phyloP scores from a whole-genome alignment of 2,888 invertebrate species.

The Ariolimax columbianus region DNA sequence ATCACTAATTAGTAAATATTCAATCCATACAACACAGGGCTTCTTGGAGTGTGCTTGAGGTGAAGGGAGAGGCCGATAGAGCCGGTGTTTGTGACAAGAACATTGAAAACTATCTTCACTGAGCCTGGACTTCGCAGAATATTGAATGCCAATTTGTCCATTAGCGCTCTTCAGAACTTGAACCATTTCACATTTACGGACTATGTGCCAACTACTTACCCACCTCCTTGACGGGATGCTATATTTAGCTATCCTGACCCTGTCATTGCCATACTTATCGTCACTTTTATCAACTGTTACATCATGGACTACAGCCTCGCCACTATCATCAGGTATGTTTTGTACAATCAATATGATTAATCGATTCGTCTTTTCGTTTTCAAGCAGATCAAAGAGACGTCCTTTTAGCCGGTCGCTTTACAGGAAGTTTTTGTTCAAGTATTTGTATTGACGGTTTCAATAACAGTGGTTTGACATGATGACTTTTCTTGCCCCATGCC shows the following conservation, averaged over 20 bases:
- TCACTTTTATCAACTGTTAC: background rate
- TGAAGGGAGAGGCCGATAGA: background rate
- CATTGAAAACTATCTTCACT: background rate
- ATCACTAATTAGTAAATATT: background rate
- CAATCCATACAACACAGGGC: background rate
- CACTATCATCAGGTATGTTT: background rate
- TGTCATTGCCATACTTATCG: background rate
- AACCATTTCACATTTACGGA: background rate
- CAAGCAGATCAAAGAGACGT: too few relatives aligned
- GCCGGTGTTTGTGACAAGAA: background rate
- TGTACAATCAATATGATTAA: background rate
- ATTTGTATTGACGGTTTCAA: too few relatives aligned
- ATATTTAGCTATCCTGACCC: background rate
- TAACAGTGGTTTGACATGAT: too few relatives aligned
- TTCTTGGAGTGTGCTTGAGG: background rate
- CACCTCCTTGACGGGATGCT: background rate
- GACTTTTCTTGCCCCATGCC: too few relatives aligned
- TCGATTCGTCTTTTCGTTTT: background rate
- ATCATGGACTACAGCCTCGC: background rate
- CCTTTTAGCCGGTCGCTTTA: too few relatives aligned
- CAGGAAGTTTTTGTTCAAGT: too few relatives aligned
- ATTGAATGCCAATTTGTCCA: background rate
- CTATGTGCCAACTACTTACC: background rate
- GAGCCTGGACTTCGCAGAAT: background rate
- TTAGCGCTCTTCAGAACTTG: background rate